phyloP scores from a whole-genome alignment of 2,797 vertebrate genomes.

The Anguilla marmorata region DNA sequence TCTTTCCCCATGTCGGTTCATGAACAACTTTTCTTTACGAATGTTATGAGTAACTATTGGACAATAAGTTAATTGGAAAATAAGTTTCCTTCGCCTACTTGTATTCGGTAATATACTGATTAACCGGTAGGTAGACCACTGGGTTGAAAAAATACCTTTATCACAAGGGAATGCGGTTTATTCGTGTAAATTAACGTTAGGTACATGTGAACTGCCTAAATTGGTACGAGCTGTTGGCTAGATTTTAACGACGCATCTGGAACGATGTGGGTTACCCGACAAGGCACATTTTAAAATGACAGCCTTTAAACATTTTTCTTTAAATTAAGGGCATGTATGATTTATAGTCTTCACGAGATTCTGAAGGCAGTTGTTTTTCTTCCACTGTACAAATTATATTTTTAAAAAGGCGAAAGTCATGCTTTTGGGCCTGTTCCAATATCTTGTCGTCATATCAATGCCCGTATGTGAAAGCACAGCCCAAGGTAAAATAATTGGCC shows the following conservation, averaged over 20 bases:
- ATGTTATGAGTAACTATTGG: not conserved
- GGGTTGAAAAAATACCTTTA: not conserved
- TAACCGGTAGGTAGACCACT: not conserved
- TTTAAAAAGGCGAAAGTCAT: not conserved
- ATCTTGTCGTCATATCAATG: not conserved
- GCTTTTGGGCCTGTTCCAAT: no score
- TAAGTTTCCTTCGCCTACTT: not conserved
- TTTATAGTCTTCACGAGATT: not conserved
- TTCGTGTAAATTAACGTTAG: not conserved
- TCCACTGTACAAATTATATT: not conserved
- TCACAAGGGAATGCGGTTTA: not conserved
- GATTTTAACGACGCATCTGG: not conserved
- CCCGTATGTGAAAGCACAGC: not conserved
- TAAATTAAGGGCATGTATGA: no score
- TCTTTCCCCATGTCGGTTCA: not conserved
- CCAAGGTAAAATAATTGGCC: not conserved
- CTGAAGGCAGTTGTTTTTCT: not conserved
- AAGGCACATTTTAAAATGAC: not conserved
- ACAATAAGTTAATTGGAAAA: no score
- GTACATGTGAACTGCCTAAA: not conserved
- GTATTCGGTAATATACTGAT: not conserved
- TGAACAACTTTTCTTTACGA: not conserved
- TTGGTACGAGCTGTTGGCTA: no score
- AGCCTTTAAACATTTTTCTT: not conserved
- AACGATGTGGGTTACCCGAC: not conserved